Conservation (phyloP, 2,113 vertebrate species). For the Psilopogon haemacephalus region DNA sequence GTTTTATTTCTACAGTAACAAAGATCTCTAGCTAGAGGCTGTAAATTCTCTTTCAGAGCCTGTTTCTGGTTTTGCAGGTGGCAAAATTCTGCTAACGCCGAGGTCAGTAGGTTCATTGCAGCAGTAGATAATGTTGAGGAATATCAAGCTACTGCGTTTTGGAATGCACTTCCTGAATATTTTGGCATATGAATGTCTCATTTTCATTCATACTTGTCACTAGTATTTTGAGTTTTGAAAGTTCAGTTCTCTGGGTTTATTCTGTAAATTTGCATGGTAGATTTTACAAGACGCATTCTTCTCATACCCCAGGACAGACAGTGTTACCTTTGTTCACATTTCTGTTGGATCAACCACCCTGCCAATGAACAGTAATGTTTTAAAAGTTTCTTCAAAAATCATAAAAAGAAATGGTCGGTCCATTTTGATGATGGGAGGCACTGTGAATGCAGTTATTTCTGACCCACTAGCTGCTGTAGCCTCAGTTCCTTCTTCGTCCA, state of each 20-base stretch:
- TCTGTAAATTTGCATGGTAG: neutral
- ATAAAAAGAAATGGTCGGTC: conserved; percentile 89
- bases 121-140: neutral
- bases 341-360: conserved; percentile 85
- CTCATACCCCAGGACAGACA: neutral
- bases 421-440: conserved; percentile 77
- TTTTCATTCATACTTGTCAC: neutral
- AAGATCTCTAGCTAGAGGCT: neutral
- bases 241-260: neutral
- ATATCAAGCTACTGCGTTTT: neutral
- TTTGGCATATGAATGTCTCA: neutral
- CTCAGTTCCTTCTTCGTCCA: conserved; percentile 86
- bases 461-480: conserved; percentile 76
- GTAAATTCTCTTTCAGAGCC: neutral
- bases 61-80: neutral
- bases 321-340: conserved; percentile 43
- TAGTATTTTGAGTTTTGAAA: neutral
- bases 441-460: conserved; percentile 80
- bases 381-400: conserved; percentile 87
- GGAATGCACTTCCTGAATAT: neutral
- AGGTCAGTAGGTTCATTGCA: neutral
- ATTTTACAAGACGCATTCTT: neutral
- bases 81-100: neutral
- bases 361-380: conserved; percentile 87
- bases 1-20: neutral